Evolutionary conservation across 1,140 invertebrate species (phyloP), one percentile per base, ranked within the genome.

Genomic region (Sycobia sp.): DNA sequence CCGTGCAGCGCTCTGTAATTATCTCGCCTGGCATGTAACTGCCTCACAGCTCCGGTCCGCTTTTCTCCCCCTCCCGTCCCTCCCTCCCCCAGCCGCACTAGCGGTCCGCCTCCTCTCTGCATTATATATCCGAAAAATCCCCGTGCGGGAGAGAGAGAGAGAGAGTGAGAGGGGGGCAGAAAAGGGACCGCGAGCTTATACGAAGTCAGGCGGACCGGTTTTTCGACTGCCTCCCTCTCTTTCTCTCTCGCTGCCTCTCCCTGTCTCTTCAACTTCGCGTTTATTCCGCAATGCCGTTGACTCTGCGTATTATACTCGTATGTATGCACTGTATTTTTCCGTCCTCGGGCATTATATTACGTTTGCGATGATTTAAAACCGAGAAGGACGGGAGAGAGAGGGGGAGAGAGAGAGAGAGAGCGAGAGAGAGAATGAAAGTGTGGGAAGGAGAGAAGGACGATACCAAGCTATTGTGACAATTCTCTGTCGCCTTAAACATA

Each of bases 1-100:
- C 66, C 73, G 68, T 69, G 71, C 53, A 74, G 77, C 75, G 78
- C 78, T 79, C 76, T 80, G 78, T 80, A 80, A 80, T 80, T 80
- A 80, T 80, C 78, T 79, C 78, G 76, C 78, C 77, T 80, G 76
- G 77, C 76, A 75, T 78, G 76, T 78, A 78, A 78, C 78, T 80
- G 75, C 73, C 75, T 75, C 72, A 32, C 29, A 32, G 29, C 29
- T n/a, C n/a, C n/a, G 5, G 29, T 7, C 73, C 77, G 72, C 16
- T 18, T 20, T n/a, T 32, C 20, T 23, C 9, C 16, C n/a, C 7
- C 49, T 41, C 51, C 41, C 27, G 23, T 13, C 29, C 16, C 38
- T 18, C 51, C 2, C 38, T 34, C 18, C 20, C 11, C 29, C 29
- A 32, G 5, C 5, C 29, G 11, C 29, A 32, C 29, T 11, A 7